A percentile compares a stretch with the other conserved stretches of the same genome.
phyloP scores from a whole-genome alignment of 2,888 invertebrate species.

The Parnassius glacialis region DNA sequence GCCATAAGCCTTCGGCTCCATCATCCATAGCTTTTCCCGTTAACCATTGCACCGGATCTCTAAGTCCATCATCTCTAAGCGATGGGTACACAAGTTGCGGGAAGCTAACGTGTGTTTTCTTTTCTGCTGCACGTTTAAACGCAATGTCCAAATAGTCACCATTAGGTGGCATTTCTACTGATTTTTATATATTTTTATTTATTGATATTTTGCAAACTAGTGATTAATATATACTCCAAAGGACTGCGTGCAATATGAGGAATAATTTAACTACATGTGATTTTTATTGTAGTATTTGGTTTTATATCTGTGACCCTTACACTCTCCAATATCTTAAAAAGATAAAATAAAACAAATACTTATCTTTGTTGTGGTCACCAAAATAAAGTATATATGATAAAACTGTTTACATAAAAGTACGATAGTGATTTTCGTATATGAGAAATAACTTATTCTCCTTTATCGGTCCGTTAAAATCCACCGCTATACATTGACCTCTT shows the following conservation, averaged over 20 bases:
- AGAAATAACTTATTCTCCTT: too few relatives aligned
- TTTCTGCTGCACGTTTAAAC: constrained; percentile 49
- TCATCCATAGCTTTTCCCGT: constrained; percentile 84
- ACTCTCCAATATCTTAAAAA: constrained; percentile 7
- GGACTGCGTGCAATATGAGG: too few relatives aligned
- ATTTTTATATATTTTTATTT: too few relatives aligned
- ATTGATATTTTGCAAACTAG: too few relatives aligned
- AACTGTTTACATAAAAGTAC: too few relatives aligned
- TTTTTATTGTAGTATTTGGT: not conserved
- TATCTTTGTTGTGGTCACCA: constrained; percentile 5
- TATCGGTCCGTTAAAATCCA: too few relatives aligned
- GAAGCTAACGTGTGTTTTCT: constrained; percentile 73
- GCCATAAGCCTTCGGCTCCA: constrained; percentile 89
- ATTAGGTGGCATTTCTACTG: constrained; percentile 31
- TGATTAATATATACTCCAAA: too few relatives aligned
- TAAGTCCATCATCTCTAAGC: constrained; percentile 64
- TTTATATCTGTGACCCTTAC: constrained; percentile 19
- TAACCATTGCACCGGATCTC: constrained; percentile 81
- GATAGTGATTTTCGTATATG: too few relatives aligned
- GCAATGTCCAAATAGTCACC: constrained; percentile 50
- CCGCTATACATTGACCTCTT: too few relatives aligned
- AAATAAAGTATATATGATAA: not conserved
- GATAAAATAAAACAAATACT: constrained; percentile 9
- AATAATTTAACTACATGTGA: too few relatives aligned
- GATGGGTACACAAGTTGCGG: constrained; percentile 78